Conservation (phyloP, 2,113 vertebrate species). For the Acanthisitta chloris region DNA sequence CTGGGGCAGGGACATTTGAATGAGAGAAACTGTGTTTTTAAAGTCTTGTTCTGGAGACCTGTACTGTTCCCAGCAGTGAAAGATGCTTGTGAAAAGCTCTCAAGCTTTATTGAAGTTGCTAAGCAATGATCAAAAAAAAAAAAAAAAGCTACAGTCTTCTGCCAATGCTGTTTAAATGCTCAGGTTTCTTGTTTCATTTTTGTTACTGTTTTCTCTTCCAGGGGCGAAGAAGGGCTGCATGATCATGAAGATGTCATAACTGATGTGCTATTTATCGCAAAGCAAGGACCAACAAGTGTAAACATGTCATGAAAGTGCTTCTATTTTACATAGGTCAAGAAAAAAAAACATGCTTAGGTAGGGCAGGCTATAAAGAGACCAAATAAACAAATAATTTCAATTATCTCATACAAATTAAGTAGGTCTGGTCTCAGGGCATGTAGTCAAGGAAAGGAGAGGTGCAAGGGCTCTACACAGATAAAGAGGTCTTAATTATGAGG, state of each 20-base stretch:
- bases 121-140: not conserved
- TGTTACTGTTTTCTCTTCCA: not conserved
- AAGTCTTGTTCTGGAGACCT: not conserved
- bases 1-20: not conserved
- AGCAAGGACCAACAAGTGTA: not conserved
- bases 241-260: not conserved
- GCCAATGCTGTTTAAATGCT: not conserved
- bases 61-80: not conserved
- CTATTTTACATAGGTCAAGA: not conserved
- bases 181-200: not conserved
- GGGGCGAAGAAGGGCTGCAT: not conserved
- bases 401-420: not conserved
- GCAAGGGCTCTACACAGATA: not conserved
- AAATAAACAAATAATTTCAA: not conserved
- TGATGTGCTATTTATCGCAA: not conserved
- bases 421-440: not conserved
- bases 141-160: not conserved
- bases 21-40: not conserved
- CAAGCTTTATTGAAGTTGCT: not conserved
- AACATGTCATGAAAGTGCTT: not conserved
- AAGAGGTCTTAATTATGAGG: not conserved
- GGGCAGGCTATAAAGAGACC: not conserved
- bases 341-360: not conserved
- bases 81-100: not conserved
- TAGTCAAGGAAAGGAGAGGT: not conserved